Conservation (phyloP, 2,113 vertebrate species). For the Paradisaea rubra region DNA sequence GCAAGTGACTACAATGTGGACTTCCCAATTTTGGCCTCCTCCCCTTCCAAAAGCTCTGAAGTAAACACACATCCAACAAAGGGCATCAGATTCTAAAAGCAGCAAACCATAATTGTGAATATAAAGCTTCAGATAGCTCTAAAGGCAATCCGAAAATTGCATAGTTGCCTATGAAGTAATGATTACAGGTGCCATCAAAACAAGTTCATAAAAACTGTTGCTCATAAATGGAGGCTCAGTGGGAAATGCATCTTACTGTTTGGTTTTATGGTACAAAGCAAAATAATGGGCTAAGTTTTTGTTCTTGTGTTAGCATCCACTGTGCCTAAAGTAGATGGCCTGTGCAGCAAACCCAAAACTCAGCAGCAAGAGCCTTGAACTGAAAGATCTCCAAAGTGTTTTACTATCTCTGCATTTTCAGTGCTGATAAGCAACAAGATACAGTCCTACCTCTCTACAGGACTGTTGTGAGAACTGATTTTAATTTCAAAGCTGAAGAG, state of each 20-base stretch:
- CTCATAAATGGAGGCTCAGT: neutral
- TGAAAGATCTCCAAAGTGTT: neutral
- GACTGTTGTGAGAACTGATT: neutral
- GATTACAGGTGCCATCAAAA: neutral
- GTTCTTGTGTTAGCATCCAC: neutral
- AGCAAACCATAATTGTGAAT: neutral
- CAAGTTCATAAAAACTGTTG: neutral
- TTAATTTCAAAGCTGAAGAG: neutral
- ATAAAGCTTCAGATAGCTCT: neutral
- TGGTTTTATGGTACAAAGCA: neutral
- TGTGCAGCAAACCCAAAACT: neutral
- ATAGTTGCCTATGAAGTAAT: neutral
- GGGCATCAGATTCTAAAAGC: neutral
- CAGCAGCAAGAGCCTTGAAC: neutral
- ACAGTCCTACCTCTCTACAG: neutral
- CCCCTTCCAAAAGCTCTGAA: neutral
- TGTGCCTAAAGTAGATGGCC: neutral
- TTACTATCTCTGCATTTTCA: neutral
- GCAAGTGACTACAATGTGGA: neutral
- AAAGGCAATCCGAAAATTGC: neutral
- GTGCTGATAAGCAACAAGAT: neutral
- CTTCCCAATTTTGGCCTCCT: neutral
- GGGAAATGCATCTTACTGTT: neutral
- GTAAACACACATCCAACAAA: neutral
- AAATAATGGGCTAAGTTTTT: neutral